Base-by-base conservation (phyloP, 1,140 invertebrate genomes). In the Drosophila eugracilis region DNA sequence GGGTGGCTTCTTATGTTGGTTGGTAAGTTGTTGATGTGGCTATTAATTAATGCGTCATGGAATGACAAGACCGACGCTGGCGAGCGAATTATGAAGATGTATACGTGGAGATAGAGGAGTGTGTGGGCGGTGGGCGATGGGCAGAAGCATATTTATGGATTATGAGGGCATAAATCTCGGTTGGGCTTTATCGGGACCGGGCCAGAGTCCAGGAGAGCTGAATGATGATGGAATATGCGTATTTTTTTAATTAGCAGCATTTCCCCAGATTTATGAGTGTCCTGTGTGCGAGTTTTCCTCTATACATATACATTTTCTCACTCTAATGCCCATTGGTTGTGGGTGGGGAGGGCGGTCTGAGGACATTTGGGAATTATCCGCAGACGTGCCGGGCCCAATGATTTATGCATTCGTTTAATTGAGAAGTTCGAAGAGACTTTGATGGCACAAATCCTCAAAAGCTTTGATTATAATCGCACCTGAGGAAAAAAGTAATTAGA, bases 391-490 rank as follows among this genome's bases (percentile, higher is more conserved):
- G 47, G 42, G 34, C 19, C 59, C 63, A 66, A 89, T 89, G 86
- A 89, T 89, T 89, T 89, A 89, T 89, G 80, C 86, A 89, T 89
- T 89, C 86, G 81, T 85, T 90, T 89, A 89, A 89, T 90, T 89
- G 86, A 90, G 86, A 89, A 89, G 80, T 90, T 89, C 83, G 78
- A 69, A 67, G 37, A 71, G 83, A 86, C 83, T 88, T 86, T 86
- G 83, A 86, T 76, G 78, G 78, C 77, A 49, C 60, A 88, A 86
- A 89, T 77, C 83, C 78, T 78, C 47, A 74, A 83, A 69, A 83
- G 84, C 81, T 73, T 75, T 83, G 84, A 88, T 88, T 83, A 83
- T 86, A 86, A 86, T 88, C 83, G 73, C 81, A 86, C 77, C 81
- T 86, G 83, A 85, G 81, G 54, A 67, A 75, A 75, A 67, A 75